These are phyloP conservation scores for Porphyrio hochstetteri DNA, from an alignment of 2,113 vertebrate genomes.

Conservation along the genomic window DNA sequence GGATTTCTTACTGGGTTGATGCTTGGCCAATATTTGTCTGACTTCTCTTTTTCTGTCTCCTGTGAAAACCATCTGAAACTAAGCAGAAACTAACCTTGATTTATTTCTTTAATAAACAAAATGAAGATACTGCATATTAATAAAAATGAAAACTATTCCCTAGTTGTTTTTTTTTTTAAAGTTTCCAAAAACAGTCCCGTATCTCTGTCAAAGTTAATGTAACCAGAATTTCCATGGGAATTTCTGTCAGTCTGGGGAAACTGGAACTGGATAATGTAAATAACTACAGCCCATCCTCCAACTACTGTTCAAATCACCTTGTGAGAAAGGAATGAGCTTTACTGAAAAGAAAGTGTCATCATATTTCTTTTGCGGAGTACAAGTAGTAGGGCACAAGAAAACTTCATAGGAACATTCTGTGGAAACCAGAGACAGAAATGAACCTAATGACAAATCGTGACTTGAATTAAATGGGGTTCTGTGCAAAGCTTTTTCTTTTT, in stretches of 20 bases:
- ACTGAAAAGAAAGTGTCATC: background rate
- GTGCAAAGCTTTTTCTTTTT: background rate
- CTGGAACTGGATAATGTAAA: slow-evolving; percentile 38
- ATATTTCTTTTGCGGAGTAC: background rate
- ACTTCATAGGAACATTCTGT: background rate
- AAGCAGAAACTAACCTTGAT: slow-evolving; percentile 62
- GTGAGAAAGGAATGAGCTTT: background rate
- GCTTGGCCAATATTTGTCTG: slow-evolving; percentile 14
- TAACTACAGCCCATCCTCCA: slow-evolving; percentile 24
- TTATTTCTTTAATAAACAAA: slow-evolving; percentile 70
- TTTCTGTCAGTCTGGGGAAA: slow-evolving; percentile 41
- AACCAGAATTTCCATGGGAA: slow-evolving; percentile 66
- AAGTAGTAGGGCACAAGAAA: background rate
- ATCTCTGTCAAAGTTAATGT: slow-evolving; percentile 68
- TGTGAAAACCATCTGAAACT: slow-evolving; percentile 54
- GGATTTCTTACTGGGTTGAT: slow-evolving; percentile 12
- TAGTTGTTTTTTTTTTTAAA: background rate
- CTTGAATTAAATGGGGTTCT: background rate
- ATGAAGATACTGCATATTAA: slow-evolving; percentile 50
- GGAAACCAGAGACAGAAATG: background rate
- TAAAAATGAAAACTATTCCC: slow-evolving; percentile 64
- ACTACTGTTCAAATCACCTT: slow-evolving; percentile 27
- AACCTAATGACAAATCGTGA: background rate
- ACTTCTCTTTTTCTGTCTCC: slow-evolving; percentile 37
- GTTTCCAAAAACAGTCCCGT: slow-evolving; percentile 56